Percentiles rank a stretch among this genome's conserved stretches.
Evolutionary conservation across 2,797 vertebrate species (phyloP).

Genomic region (Streptopelia turtur): DNA sequence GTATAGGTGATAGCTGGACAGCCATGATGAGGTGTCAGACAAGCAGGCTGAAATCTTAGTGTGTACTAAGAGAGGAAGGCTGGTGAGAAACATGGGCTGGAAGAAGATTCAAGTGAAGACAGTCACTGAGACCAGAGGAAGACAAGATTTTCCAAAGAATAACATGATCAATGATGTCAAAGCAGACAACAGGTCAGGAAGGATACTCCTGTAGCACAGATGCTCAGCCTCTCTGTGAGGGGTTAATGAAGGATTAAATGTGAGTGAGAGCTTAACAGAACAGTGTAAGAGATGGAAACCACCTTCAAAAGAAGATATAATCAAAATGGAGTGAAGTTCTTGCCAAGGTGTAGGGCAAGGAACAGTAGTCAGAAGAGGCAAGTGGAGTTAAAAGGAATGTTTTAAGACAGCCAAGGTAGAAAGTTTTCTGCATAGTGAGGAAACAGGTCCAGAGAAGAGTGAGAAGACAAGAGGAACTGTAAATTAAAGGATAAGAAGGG

Average conservation of each 20-base stretch:
- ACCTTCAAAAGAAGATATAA: neutral
- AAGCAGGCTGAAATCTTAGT: neutral
- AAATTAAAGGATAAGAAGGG: neutral
- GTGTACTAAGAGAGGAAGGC: neutral
- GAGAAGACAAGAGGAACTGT: neutral
- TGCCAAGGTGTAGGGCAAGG: neutral
- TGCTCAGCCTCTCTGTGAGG: neutral
- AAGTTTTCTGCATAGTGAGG: neutral
- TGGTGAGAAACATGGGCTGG: neutral
- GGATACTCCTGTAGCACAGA: neutral
- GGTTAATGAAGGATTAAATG: neutral
- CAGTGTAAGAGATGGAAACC: fast-evolving
- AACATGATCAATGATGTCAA: neutral
- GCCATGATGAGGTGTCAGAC: neutral
- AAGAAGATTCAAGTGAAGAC: neutral
- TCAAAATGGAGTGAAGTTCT: neutral
- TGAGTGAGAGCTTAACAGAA: neutral
- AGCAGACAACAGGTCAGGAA: neutral
- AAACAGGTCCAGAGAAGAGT: neutral
- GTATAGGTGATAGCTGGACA: neutral
- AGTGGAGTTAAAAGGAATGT: neutral
- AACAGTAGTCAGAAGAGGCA: neutral
- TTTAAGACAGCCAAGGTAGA: neutral
- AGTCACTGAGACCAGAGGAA: neutral
- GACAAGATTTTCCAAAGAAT: neutral